phyloP scores from a whole-genome alignment of 2,113 vertebrate species.

The Dipodomys stephensi region DNA sequence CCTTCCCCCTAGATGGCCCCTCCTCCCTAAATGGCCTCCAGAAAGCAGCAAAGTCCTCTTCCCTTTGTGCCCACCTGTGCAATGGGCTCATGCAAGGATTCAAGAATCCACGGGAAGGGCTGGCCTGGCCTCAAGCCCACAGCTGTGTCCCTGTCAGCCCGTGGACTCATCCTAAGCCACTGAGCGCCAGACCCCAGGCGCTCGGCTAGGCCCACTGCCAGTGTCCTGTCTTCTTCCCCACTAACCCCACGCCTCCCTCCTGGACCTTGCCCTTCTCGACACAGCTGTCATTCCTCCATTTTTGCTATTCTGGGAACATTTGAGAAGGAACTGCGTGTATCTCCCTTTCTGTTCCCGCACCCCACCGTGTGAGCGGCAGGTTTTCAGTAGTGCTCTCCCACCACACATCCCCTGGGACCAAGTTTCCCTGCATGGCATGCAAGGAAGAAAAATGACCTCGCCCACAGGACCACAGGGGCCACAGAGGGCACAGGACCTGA shows the following conservation, averaged over 20 bases:
- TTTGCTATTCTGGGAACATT: neutral
- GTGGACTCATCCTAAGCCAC: fast-evolving
- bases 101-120: fast-evolving
- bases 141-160: fast-evolving
- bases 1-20: too few relatives aligned
- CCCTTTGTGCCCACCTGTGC: neutral
- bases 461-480: fast-evolving
- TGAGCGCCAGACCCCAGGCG: fast-evolving
- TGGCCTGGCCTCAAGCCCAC: fast-evolving
- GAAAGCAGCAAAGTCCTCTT: neutral
- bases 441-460: fast-evolving
- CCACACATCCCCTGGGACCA: fast-evolving
- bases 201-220: fast-evolving
- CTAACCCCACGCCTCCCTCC: neutral
- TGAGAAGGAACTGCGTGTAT: too few relatives aligned
- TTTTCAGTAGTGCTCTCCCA: neutral
- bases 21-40: neutral
- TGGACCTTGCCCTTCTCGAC: fast-evolving
- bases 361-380: neutral
- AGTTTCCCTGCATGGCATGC: too few relatives aligned
- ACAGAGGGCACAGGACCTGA: too few relatives aligned
- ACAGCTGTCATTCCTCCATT: neutral
- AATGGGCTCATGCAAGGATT: neutral
- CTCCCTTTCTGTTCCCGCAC: neutral
- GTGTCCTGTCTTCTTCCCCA: neutral